phyloP scores from a whole-genome alignment of 2,797 vertebrate species.

The Sebastolobus altivelis region DNA sequence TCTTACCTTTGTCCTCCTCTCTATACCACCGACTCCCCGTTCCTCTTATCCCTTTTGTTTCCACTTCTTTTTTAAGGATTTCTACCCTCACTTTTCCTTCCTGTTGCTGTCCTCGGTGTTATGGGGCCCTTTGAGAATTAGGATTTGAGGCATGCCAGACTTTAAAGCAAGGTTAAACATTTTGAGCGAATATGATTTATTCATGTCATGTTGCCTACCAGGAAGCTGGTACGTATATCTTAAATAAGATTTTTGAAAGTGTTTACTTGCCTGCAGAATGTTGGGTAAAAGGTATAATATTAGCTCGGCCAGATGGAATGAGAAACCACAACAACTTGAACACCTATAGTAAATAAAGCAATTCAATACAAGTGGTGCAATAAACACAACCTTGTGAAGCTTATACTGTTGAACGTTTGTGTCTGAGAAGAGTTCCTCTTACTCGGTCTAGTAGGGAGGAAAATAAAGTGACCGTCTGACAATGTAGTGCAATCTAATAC shows the following conservation, averaged over 20 bases:
- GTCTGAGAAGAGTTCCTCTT: conserved; percentile 11
- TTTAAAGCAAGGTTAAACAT: conserved; percentile 48
- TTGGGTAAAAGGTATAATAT: conserved; percentile 40
- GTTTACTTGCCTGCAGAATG: conserved; percentile 41
- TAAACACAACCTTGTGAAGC: neutral
- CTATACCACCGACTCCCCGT: conserved; percentile 3
- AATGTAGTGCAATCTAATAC: neutral
- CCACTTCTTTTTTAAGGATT: neutral
- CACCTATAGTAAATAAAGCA: conserved; percentile 14
- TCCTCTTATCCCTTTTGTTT: conserved; percentile 18
- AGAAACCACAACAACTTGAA: conserved; percentile 34
- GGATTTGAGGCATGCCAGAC: conserved; percentile 17
- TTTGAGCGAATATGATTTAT: conserved; percentile 57
- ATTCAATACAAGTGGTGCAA: conserved; percentile 4
- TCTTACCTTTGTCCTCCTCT: conserved; percentile 20
- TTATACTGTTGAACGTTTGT: conserved; percentile 9
- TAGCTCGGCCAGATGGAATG: conserved; percentile 13
- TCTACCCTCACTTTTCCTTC: conserved; percentile 12
- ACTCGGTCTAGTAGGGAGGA: neutral
- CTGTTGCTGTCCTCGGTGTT: neutral
- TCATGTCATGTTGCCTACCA: conserved; percentile 40
- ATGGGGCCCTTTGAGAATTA: conserved; percentile 14
- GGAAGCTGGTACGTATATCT: conserved; percentile 21
- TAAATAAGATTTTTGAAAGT: conserved; percentile 47
- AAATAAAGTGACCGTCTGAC: neutral